Conservation (phyloP, 2,113 vertebrate genomes). For the Rhynchomys soricoides region DNA sequence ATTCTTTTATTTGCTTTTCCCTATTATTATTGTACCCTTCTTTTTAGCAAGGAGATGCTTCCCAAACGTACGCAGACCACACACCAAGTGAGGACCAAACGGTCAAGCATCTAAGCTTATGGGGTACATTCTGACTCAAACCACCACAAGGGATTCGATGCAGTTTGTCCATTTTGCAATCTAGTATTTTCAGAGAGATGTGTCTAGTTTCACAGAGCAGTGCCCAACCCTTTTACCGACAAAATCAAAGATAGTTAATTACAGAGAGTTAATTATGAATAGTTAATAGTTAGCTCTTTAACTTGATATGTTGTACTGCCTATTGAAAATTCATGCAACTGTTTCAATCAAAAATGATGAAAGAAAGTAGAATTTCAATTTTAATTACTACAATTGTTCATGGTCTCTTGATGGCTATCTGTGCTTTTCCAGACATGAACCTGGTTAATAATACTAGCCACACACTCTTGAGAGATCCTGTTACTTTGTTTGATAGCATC, state of each 20-base stretch:
- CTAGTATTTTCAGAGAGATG: neutral
- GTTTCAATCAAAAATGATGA: neutral
- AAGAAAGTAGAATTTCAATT: neutral
- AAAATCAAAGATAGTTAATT: neutral
- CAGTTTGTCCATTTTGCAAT: neutral
- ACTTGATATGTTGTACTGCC: neutral
- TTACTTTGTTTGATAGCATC: accelerated
- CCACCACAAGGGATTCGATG: neutral
- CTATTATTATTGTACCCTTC: too few relatives aligned
- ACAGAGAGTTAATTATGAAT: neutral
- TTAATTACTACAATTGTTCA: neutral
- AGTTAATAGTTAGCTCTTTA: neutral
- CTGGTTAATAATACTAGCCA: accelerated
- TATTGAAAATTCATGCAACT: neutral
- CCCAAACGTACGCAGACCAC: neutral
- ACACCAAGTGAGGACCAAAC: neutral
- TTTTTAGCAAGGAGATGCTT: too few relatives aligned
- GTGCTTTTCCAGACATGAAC: accelerated
- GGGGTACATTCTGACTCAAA: neutral
- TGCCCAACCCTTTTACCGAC: neutral
- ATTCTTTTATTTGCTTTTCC: too few relatives aligned
- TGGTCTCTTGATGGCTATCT: neutral
- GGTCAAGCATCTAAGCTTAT: neutral
- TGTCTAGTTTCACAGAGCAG: neutral
- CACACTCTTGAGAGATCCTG: accelerated